These are phyloP conservation scores for Neomorphus geoffroyi DNA, from an alignment of 2,797 vertebrate genomes.

Conservation along the genomic window DNA sequence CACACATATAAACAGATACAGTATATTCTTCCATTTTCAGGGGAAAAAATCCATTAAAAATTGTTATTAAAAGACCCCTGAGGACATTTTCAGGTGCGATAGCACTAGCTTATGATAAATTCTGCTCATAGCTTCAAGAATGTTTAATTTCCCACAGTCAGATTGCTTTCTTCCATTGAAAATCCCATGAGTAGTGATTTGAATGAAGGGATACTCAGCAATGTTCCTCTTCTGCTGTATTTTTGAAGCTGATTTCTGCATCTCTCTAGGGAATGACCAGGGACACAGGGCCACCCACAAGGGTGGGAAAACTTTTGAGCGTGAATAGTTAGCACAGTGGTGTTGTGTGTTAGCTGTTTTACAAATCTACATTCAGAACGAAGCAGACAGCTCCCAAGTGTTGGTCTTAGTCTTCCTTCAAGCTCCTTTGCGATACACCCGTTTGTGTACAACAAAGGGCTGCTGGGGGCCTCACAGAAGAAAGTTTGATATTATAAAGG, in stretches of 20 bases:
- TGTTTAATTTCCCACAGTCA: conserved; percentile 27
- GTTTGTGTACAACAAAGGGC: background rate
- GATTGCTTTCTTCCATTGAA: conserved; percentile 3
- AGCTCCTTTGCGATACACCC: background rate
- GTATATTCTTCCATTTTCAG: background rate
- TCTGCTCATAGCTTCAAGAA: background rate
- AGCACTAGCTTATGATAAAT: background rate
- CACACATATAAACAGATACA: background rate
- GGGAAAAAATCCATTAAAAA: background rate
- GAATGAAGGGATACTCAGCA: background rate
- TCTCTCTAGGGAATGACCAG: background rate
- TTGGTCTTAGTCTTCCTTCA: background rate
- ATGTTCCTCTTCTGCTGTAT: background rate
- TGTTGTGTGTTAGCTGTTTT: background rate
- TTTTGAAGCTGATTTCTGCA: background rate
- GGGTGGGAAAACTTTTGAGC: background rate
- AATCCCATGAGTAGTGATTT: background rate
- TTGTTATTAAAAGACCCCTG: background rate
- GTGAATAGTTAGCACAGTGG: background rate
- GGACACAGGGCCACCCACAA: background rate
- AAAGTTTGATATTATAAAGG: background rate
- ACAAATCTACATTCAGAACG: background rate
- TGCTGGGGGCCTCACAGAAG: background rate
- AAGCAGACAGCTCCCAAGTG: background rate
- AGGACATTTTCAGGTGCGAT: conserved; percentile 14